Conservation (phyloP, 2,888 invertebrate species). For the Congeria kusceri region DNA sequence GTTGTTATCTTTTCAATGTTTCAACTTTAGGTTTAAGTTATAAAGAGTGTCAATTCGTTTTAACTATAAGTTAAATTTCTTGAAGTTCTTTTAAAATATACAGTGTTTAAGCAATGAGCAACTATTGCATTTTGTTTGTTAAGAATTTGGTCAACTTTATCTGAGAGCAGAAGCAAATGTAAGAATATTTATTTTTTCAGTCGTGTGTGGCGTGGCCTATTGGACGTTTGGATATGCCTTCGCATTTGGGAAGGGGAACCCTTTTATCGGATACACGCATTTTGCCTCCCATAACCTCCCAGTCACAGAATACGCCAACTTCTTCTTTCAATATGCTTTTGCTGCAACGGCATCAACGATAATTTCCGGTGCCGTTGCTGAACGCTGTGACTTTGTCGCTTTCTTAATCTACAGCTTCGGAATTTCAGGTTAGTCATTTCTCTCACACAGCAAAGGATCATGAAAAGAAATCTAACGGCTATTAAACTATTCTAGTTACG, state of each 20-base stretch:
- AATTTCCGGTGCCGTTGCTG: slow-evolving; percentile 87
- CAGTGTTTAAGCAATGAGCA: too few relatives aligned
- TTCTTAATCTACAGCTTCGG: slow-evolving; percentile 87
- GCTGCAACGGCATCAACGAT: slow-evolving; percentile 88
- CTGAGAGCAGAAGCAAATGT: too few relatives aligned
- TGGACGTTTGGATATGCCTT: slow-evolving; percentile 79
- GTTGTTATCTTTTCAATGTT: too few relatives aligned
- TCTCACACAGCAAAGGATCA: too few relatives aligned
- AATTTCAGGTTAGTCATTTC: slow-evolving; percentile 86
- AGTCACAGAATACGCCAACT: slow-evolving; percentile 71
- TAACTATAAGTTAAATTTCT: too few relatives aligned
- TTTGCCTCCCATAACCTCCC: slow-evolving; percentile 73
- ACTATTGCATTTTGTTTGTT: too few relatives aligned
- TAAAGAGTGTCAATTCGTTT: too few relatives aligned
- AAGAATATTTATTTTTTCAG: slow-evolving; percentile 59
- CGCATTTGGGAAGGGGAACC: slow-evolving; percentile 78
- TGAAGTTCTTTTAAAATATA: too few relatives aligned
- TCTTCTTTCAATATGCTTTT: slow-evolving; percentile 88
- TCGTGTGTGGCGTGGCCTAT: slow-evolving; percentile 77
- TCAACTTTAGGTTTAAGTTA: too few relatives aligned
- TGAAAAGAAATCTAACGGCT: too few relatives aligned
- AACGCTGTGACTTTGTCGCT: slow-evolving; percentile 87
- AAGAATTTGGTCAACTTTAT: too few relatives aligned
- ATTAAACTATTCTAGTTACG: too few relatives aligned
- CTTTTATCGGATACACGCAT: slow-evolving; percentile 85